Percentiles rank a stretch among this genome's conserved stretches.
These are phyloP conservation scores for Caenorhabditis sp. DNA, from an alignment of 2,888 invertebrate species.

Conservation along the genomic window DNA sequence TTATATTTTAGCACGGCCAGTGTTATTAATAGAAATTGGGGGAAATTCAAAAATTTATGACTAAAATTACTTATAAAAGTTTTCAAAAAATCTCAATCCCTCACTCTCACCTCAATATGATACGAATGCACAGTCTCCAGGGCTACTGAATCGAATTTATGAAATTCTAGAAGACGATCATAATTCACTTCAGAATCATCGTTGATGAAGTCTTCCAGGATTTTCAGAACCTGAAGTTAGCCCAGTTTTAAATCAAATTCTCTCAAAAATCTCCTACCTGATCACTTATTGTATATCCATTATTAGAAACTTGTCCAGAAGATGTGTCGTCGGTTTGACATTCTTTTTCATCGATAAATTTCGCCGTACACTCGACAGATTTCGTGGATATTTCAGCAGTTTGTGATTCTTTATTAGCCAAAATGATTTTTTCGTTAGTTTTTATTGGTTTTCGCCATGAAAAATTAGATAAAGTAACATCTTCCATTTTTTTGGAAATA, in stretches of 20 bases:
- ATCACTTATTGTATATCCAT: slow-evolving; percentile 16
- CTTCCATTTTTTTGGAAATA: slow-evolving; percentile 18
- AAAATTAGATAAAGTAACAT: slow-evolving; percentile 17
- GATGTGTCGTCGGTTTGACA: slow-evolving; percentile 24
- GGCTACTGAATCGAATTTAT: slow-evolving; percentile 23
- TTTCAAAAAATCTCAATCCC: no score
- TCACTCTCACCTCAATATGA: slow-evolving; percentile 28
- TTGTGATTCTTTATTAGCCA: slow-evolving; percentile 16
- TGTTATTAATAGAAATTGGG: no score
- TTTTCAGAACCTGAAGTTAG: slow-evolving; percentile 17
- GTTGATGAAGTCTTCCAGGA: slow-evolving; percentile 20
- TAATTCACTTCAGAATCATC: slow-evolving; percentile 36
- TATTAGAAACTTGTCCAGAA: slow-evolving; percentile 3
- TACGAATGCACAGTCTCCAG: slow-evolving; percentile 35
- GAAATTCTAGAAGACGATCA: slow-evolving; percentile 36
- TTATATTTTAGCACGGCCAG: no score
- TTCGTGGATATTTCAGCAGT: slow-evolving; percentile 14
- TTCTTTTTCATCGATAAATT: slow-evolving; percentile 18
- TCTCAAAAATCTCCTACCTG: no score
- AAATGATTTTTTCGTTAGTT: not conserved
- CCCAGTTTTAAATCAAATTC: no score
- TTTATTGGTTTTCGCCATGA: slow-evolving; percentile 16
- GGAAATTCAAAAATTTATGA: no score
- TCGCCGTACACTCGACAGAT: slow-evolving; percentile 11
- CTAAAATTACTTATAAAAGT: not conserved